Evolutionary conservation across 1,140 invertebrate species (phyloP).

Genomic region (Leguminivora glycinivorella): DNA sequence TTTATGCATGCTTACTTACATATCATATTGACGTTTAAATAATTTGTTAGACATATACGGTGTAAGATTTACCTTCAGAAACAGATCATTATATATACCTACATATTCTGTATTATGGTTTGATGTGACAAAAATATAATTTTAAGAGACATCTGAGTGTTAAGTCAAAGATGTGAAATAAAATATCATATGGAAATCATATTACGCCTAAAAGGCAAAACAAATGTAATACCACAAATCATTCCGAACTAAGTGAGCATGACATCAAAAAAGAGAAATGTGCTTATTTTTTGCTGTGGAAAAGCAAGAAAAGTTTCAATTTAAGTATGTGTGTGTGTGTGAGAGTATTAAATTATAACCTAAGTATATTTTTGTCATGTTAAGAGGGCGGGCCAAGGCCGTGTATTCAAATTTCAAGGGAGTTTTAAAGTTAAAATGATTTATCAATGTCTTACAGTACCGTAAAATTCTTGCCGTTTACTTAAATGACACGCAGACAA

Average conservation of each 20-base stretch:
- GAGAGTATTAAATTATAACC: too few relatives aligned
- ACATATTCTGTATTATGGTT: too few relatives aligned
- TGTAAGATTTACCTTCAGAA: too few relatives aligned
- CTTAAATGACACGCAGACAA: too few relatives aligned
- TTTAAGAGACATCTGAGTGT: not conserved
- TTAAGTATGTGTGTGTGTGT: too few relatives aligned
- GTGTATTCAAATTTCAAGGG: too few relatives aligned
- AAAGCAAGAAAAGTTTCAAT: not conserved
- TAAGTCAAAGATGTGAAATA: slow-evolving; percentile 1
- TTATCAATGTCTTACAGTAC: too few relatives aligned
- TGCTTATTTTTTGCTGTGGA: not conserved
- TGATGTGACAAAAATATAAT: not conserved
- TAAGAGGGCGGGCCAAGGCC: too few relatives aligned
- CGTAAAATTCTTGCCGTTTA: too few relatives aligned
- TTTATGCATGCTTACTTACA: not conserved
- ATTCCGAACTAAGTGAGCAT: slow-evolving; percentile 26
- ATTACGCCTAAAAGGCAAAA: slow-evolving; percentile 24
- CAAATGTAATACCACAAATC: slow-evolving; percentile 24
- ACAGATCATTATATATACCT: too few relatives aligned
- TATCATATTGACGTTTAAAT: not conserved
- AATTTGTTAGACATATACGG: not conserved
- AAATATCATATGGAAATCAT: not conserved
- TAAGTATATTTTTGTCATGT: too few relatives aligned
- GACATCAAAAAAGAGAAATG: slow-evolving; percentile 23
- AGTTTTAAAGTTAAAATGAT: too few relatives aligned